Percentiles rank a stretch among this genome's conserved stretches.
These are phyloP conservation scores for Neocrepidodera transversa DNA, from an alignment of 2,888 invertebrate genomes.

Conservation along the genomic window DNA sequence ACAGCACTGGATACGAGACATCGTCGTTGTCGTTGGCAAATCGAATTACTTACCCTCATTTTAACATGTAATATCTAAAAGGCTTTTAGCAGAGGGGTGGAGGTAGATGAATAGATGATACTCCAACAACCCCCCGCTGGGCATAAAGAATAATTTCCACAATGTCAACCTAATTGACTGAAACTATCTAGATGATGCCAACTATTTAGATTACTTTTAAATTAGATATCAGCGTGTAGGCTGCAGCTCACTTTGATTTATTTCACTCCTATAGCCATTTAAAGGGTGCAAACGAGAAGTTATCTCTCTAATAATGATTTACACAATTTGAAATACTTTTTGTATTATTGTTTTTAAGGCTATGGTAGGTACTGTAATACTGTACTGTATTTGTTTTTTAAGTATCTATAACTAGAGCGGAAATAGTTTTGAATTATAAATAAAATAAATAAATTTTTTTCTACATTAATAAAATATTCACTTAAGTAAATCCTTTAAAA, in stretches of 20 bases:
- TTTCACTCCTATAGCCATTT: slow-evolving; percentile 25
- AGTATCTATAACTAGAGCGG: too few species aligned
- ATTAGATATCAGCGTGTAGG: slow-evolving; percentile 41
- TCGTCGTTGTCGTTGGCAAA: slow-evolving; percentile 47
- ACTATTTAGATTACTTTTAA: slow-evolving; percentile 51
- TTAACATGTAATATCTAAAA: slow-evolving; percentile 63
- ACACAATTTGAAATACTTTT: too few species aligned
- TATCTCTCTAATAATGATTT: too few species aligned
- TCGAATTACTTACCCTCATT: slow-evolving; percentile 63
- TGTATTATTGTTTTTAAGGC: too few species aligned
- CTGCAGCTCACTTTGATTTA: slow-evolving; percentile 25
- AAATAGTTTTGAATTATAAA: too few species aligned
- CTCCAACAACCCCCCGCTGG: slow-evolving; percentile 42
- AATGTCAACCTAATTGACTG: slow-evolving; percentile 53
- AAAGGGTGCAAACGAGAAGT: neutral
- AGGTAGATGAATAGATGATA: slow-evolving; percentile 52
- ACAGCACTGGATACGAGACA: slow-evolving; percentile 4
- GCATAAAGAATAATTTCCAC: slow-evolving; percentile 48
- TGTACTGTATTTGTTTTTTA: too few species aligned
- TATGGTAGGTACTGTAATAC: too few species aligned
- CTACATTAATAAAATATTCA: too few species aligned
- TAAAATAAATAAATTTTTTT: too few species aligned
- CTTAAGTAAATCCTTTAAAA: too few species aligned
- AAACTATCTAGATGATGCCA: slow-evolving; percentile 50
- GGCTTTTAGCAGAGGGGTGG: slow-evolving; percentile 61